Base-by-base conservation (phyloP, 1,140 invertebrate genomes). In the Lasaia peninsularis region DNA sequence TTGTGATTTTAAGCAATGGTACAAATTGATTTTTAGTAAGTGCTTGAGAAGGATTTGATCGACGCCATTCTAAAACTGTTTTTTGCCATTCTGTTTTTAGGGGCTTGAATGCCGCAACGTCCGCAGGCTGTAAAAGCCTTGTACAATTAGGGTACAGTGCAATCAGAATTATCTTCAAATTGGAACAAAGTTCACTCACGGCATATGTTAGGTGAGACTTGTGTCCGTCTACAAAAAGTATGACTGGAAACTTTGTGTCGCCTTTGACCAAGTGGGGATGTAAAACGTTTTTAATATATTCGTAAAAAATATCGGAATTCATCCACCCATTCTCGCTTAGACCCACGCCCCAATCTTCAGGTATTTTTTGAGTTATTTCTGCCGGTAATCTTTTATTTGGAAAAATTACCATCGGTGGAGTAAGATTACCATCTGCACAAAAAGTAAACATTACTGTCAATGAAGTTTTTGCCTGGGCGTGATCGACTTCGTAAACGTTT, bases 151-250 rank as follows among this genome's bases (percentile, higher is more conserved):
- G 56, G 12, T 56, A 65, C 2, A 65, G 24, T 28, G 63, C 58
- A 24, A 65, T 65, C 6, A 85, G 61, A 55, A 74, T 58, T 34
- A 86, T 81, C 7, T 60, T 5, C 60, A 80, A 58, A 18, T 71
- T 51, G 11, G 48, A 20, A 67, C 80, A 85, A 5, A 86, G 64
- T 35, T 76, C 31, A 60, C 68, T 68, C 11, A 69, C 53, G 35
- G 62, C 32, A 11, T 34, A 57, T 0, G 69, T 75, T 2, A 81
- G 14, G 52, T 87, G 79, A 4, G 75, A 74, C 33, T 70, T 75
- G 49, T 88, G 79, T 1, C 80, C 83, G 69, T 87, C 76, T 8
- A 88, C 58, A 55, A 84, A 86, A 16, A 86, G 48, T 14, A 86
- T 71, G 12, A 80, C 63, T 31, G 80, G 84, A 35, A 72, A 69